Conservation (phyloP, 2,797 vertebrate species). For the Fistularia commersonii region DNA sequence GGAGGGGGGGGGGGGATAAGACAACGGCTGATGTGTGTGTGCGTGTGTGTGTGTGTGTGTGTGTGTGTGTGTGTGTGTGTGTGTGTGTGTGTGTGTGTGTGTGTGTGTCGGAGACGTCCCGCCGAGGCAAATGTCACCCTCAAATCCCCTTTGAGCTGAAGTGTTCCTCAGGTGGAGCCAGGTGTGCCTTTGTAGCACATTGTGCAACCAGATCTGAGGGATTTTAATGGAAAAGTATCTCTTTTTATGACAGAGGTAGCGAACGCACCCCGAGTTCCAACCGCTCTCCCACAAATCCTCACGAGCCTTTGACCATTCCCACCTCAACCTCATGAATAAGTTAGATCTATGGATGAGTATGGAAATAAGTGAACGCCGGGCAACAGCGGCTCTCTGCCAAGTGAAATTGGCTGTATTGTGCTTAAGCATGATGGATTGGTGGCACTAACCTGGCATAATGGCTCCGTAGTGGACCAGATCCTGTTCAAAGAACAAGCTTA, state of each 20-base stretch:
- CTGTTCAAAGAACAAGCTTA: conserved; percentile 61
- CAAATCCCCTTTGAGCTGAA: no score
- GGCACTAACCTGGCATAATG: conserved; percentile 61
- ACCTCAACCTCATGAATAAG: conserved; percentile 45
- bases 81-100: no score
- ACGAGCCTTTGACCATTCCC: conserved; percentile 30
- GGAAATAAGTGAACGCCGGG: conserved; percentile 47
- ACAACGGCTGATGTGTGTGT: conserved; percentile 4
- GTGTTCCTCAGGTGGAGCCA: no score
- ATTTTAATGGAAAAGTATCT: no score
- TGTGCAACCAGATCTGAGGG: conserved; percentile 17
- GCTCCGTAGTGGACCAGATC: conserved; percentile 56
- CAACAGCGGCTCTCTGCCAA: conserved; percentile 47
- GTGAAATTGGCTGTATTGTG: conserved; percentile 55
- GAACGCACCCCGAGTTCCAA: no score
- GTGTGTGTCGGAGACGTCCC: no score
- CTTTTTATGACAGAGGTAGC: no score
- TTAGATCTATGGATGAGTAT: conserved; percentile 52
- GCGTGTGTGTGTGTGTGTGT: neutral
- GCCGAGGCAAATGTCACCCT: no score
- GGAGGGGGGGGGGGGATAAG: conserved; percentile 10
- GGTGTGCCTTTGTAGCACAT: no score
- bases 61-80: no score
- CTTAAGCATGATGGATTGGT: conserved; percentile 67
- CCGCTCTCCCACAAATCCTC: conserved; percentile 1